Percentiles rank a stretch among this genome's conserved stretches.
These are phyloP conservation scores for Maniola hyperantus DNA, from an alignment of 2,888 invertebrate genomes.

Conservation along the genomic window DNA sequence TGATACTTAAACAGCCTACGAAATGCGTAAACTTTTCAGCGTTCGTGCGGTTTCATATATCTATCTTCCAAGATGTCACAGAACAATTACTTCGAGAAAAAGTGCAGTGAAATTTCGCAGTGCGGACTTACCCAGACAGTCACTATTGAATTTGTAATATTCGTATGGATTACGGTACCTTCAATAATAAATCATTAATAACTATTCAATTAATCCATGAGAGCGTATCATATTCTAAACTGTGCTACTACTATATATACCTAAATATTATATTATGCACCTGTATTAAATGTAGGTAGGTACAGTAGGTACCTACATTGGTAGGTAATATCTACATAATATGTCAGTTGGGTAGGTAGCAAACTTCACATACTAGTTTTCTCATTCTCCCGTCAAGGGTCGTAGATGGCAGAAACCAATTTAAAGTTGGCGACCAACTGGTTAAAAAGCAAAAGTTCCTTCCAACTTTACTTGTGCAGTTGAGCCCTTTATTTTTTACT, in stretches of 20 bases:
- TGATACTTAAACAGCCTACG: not conserved
- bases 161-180: not conserved
- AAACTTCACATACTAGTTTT: slow-evolving; percentile 65
- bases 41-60: too few relatives aligned
- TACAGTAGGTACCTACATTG: too few relatives aligned
- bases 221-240: too few relatives aligned
- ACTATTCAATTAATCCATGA: too few relatives aligned
- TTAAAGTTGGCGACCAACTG: slow-evolving; percentile 76
- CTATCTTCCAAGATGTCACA: too few relatives aligned
- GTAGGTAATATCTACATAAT: slow-evolving; percentile 38
- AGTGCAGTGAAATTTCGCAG: too few relatives aligned
- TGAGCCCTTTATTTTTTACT: slow-evolving; percentile 65
- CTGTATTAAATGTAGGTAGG: too few relatives aligned
- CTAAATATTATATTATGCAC: too few relatives aligned
- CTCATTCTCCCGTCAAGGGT: slow-evolving; percentile 56
- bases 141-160: too few relatives aligned
- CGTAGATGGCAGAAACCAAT: slow-evolving; percentile 70
- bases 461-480: slow-evolving; percentile 64
- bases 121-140: too few relatives aligned
- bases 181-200: not conserved
- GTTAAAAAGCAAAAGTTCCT: slow-evolving; percentile 77
- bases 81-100: too few relatives aligned
- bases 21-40: not conserved
- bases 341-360: slow-evolving; percentile 37
- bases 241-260: too few relatives aligned